phyloP scores from a whole-genome alignment of 2,888 invertebrate species.

The Empis livida region DNA sequence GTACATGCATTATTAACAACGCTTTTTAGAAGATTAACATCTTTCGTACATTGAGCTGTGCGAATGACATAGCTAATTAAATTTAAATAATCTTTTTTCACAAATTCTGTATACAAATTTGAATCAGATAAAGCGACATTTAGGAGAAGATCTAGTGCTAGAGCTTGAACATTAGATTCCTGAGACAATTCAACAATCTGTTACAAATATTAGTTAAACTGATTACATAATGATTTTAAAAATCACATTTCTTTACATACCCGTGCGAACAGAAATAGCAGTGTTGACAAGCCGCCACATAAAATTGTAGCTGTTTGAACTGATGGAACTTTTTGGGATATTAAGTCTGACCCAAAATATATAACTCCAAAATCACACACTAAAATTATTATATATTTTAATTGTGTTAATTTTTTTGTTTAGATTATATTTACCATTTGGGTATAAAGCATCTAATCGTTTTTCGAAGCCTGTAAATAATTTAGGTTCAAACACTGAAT shows the following conservation, averaged over 20 bases:
- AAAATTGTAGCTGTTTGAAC: conserved; percentile 28
- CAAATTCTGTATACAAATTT: conserved; percentile 46
- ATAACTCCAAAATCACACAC: conserved; percentile 25
- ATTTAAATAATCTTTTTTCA: conserved; percentile 42
- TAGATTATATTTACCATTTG: not conserved
- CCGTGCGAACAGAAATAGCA: conserved; percentile 55
- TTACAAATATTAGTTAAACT: no score
- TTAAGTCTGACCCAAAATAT: conserved; percentile 24
- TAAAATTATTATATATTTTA: conserved; percentile 3
- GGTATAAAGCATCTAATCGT: conserved; percentile 1
- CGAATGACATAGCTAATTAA: conserved; percentile 50
- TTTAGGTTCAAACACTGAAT: conserved; percentile 49
- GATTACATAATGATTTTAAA: no score
- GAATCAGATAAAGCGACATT: conserved; percentile 46
- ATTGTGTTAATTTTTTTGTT: not conserved
- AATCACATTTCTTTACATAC: conserved; percentile 27
- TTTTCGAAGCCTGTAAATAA: conserved; percentile 33
- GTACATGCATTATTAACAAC: conserved; percentile 55
- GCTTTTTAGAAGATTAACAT: conserved; percentile 47
- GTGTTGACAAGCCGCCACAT: conserved; percentile 48
- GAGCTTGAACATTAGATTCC: conserved; percentile 45
- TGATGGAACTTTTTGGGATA: conserved; percentile 23
- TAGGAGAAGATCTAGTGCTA: conserved; percentile 46
- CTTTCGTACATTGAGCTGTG: conserved; percentile 43
- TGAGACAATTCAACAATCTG: conserved; percentile 53